Conservation (phyloP, 2,888 invertebrate genomes). For the Netelia fuscicornis region DNA sequence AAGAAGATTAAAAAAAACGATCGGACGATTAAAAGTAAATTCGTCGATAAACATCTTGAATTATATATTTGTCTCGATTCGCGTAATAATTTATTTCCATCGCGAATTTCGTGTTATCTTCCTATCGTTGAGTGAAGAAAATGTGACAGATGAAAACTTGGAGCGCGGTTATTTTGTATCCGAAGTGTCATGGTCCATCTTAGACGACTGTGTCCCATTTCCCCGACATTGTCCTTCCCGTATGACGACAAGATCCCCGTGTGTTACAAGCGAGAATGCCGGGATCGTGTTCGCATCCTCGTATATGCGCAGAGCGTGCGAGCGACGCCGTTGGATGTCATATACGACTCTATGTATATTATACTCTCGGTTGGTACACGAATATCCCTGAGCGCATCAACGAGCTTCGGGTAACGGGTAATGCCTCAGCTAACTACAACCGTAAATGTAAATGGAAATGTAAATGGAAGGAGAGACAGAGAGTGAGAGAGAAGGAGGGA, state of each 20-base stretch:
- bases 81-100: no score
- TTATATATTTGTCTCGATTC: no score
- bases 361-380: not conserved
- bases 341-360: not conserved
- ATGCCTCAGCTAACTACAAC: conserved; percentile 51
- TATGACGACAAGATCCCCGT: not conserved
- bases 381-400: conserved; percentile 13
- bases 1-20: no score
- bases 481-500: not conserved
- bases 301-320: not conserved
- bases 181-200: no score
- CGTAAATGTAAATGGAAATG: conserved; percentile 62
- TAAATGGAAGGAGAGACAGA: conserved; percentile 27
- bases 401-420: conserved; percentile 21
- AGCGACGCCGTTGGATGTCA: conserved; percentile 6
- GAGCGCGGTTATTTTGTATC: no score
- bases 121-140: no score
- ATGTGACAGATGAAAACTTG: no score
- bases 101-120: no score
- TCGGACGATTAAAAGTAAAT: no score
- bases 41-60: no score
- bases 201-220: not conserved
- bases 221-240: not conserved
- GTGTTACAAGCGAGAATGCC: not conserved
- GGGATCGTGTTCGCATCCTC: not conserved